A percentile compares a stretch with the other conserved stretches of the same genome.
Conservation (phyloP, 2,797 vertebrate genomes). For the Poeciliopsis presidionis region DNA sequence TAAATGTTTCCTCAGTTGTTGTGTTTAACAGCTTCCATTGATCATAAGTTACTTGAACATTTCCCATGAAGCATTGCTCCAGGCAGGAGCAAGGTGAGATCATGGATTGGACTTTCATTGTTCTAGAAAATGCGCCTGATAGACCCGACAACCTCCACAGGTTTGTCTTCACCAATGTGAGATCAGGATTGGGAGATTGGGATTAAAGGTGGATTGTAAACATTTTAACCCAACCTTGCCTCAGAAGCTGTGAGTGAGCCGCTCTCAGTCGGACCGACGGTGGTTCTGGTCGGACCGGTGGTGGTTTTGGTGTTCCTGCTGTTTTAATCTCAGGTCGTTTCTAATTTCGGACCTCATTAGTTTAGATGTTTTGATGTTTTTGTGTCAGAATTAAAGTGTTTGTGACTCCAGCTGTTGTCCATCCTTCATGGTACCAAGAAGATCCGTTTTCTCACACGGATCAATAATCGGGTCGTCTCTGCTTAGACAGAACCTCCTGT, state of each 20-base stretch:
- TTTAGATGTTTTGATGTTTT: constrained; percentile 18
- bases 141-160: background rate
- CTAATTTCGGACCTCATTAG: background rate
- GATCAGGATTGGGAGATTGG: background rate
- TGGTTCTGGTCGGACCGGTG: background rate
- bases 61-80: background rate
- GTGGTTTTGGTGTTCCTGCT: background rate
- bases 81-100: background rate
- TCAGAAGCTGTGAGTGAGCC: background rate
- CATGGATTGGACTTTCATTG: background rate
- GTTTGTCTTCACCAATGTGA: background rate
- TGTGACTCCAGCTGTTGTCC: constrained; percentile 14
- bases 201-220: background rate
- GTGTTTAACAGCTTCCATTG: background rate
- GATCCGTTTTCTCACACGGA: constrained; percentile 9
- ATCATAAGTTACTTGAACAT: background rate
- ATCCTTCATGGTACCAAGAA: constrained; percentile 42
- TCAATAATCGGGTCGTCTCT: constrained; percentile 21
- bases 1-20: background rate
- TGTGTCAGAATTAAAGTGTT: constrained; percentile 50
- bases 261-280: background rate
- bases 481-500: background rate
- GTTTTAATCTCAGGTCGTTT: background rate
- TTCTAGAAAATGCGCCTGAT: too few relatives aligned
- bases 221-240: background rate